Evolutionary conservation across 2,888 invertebrate species (phyloP).

Genomic region (Agonopterix subpropinquella): DNA sequence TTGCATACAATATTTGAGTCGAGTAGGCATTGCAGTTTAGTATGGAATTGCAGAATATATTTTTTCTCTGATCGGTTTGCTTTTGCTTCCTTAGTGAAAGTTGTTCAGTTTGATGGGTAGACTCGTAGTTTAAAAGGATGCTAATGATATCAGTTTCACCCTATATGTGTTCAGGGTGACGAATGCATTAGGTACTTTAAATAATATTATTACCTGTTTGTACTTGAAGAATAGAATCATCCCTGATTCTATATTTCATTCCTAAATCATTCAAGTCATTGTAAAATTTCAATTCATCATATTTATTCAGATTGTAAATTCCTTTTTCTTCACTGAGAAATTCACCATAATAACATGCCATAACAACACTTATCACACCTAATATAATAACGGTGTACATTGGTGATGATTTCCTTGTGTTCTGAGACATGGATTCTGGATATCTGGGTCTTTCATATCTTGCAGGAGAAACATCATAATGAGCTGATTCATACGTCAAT

Average conservation of each 20-base stretch:
- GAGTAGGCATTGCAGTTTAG: too few relatives aligned
- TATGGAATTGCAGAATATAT: too few relatives aligned
- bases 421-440: background rate
- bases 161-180: too few relatives aligned
- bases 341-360: conserved; percentile 6
- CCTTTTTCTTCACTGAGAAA: conserved; percentile 1
- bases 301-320: conserved; percentile 12
- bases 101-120: too few relatives aligned
- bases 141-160: too few relatives aligned
- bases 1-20: too few relatives aligned
- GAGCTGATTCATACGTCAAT: background rate
- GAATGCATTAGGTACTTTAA: background rate
- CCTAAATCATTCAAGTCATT: conserved; percentile 43
- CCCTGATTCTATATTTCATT: conserved; percentile 45
- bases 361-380: conserved; percentile 8
- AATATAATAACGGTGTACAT: conserved; percentile 2
- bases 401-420: background rate
- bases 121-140: too few relatives aligned
- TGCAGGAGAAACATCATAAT: background rate
- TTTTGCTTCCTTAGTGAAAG: too few relatives aligned
- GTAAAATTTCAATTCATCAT: conserved; percentile 42
- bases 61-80: too few relatives aligned
- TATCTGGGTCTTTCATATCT: background rate
- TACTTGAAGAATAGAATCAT: conserved; percentile 46
- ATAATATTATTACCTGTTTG: conserved; percentile 38